These are phyloP conservation scores for Pithys albifrons DNA, from an alignment of 2,113 vertebrate species.

Conservation along the genomic window DNA sequence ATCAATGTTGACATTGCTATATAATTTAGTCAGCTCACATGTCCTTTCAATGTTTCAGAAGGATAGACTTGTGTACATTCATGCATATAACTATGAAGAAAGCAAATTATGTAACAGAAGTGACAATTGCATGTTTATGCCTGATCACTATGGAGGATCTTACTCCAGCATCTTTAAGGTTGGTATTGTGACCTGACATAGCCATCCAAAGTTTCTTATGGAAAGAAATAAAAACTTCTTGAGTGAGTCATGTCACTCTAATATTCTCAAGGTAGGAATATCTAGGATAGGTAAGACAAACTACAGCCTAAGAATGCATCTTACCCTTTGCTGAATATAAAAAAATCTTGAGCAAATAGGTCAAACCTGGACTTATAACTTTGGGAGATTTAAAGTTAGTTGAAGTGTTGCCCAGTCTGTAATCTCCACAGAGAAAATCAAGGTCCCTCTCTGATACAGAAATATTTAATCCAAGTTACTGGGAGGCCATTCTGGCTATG, in stretches of 20 bases:
- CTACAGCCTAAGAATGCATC: neutral
- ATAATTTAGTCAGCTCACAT: neutral
- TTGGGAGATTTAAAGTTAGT: neutral
- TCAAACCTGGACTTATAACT: neutral
- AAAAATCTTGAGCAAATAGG: neutral
- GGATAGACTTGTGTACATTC: neutral
- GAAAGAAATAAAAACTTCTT: neutral
- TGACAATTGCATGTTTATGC: neutral
- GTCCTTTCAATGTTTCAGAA: neutral
- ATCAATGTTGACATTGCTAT: neutral
- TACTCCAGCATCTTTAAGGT: neutral
- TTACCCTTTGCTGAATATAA: neutral
- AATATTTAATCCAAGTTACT: neutral
- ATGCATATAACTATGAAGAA: neutral
- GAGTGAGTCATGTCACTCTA: accelerated
- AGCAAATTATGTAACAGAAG: neutral
- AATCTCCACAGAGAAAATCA: neutral
- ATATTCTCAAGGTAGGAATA: neutral
- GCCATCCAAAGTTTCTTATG: neutral
- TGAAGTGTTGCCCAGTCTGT: neutral
- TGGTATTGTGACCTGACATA: accelerated
- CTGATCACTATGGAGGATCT: neutral
- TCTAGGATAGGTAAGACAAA: neutral
- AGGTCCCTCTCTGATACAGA: neutral
- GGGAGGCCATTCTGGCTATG: neutral